These are phyloP conservation scores for Periparus ater DNA, from an alignment of 2,797 vertebrate genomes.

Conservation along the genomic window DNA sequence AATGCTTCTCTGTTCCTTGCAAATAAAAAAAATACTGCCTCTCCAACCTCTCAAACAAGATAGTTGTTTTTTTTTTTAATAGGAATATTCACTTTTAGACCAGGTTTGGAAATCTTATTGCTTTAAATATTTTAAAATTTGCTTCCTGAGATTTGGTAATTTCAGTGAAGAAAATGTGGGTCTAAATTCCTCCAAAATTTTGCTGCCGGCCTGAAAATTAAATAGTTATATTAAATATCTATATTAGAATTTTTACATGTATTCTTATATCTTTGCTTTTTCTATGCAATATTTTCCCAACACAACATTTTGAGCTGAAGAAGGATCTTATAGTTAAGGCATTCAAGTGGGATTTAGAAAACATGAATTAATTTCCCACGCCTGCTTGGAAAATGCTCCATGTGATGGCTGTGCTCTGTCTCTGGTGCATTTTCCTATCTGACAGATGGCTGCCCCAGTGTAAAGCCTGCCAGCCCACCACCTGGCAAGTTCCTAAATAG, in stretches of 20 bases:
- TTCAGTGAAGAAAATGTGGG: not conserved
- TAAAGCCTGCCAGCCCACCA: not conserved
- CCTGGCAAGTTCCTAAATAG: not conserved
- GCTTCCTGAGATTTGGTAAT: not conserved
- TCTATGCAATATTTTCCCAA: not conserved
- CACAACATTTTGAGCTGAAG: not conserved
- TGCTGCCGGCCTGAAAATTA: fast-evolving
- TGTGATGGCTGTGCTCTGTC: not conserved
- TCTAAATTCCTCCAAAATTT: not conserved
- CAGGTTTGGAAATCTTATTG: not conserved
- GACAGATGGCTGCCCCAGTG: not conserved
- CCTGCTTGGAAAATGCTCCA: not conserved
- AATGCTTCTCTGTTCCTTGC: not conserved
- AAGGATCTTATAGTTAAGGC: not conserved
- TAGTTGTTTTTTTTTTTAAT: not conserved
- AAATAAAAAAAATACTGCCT: not conserved
- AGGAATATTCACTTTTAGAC: not conserved
- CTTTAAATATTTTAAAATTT: not conserved
- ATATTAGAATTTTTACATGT: not conserved
- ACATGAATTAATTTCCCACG: not conserved
- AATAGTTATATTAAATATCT: not conserved
- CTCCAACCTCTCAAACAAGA: not conserved
- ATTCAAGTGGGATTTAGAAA: not conserved
- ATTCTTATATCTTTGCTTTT: not conserved
- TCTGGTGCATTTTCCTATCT: not conserved